phyloP scores from a whole-genome alignment of 2,888 invertebrate species.

The Clepsis dumicolana region DNA sequence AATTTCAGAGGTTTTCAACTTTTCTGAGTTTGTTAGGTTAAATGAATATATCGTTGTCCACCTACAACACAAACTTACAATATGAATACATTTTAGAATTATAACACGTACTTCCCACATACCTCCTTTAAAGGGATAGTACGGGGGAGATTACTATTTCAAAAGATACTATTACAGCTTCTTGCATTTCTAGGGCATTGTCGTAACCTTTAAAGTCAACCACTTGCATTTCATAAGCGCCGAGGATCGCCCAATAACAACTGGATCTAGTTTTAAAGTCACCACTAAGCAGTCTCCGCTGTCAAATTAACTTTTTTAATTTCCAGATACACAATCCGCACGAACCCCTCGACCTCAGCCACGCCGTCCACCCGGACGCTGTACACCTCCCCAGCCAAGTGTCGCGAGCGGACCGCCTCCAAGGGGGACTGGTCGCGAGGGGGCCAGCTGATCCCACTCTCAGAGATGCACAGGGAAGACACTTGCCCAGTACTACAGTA shows the following conservation, averaged over 20 bases:
- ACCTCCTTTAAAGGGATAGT: neutral
- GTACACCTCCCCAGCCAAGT: conserved; percentile 89
- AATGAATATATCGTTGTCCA: no score
- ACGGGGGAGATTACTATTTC: no score
- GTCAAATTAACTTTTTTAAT: neutral
- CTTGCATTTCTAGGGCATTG: no score
- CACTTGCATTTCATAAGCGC: no score
- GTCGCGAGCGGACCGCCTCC: conserved; percentile 87
- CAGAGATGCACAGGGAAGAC: conserved; percentile 89
- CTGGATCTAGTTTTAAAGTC: neutral
- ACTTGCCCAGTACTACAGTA: conserved; percentile 92
- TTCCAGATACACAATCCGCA: conserved; percentile 89
- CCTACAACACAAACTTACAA: no score
- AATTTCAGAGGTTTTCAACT: no score
- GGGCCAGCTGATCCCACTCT: conserved; percentile 75
- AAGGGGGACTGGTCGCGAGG: conserved; percentile 82
- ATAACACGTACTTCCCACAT: neutral
- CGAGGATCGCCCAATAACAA: no score
- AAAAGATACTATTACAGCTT: no score
- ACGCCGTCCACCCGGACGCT: conserved; percentile 89
- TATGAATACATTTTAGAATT: no score
- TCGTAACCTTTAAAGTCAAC: no score
- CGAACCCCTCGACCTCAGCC: conserved; percentile 88
- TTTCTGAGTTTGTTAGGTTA: no score
- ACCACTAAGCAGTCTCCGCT: neutral